Evolutionary conservation across 1,140 invertebrate species (phyloP).

Genomic region (Zaprionus africanus): DNA sequence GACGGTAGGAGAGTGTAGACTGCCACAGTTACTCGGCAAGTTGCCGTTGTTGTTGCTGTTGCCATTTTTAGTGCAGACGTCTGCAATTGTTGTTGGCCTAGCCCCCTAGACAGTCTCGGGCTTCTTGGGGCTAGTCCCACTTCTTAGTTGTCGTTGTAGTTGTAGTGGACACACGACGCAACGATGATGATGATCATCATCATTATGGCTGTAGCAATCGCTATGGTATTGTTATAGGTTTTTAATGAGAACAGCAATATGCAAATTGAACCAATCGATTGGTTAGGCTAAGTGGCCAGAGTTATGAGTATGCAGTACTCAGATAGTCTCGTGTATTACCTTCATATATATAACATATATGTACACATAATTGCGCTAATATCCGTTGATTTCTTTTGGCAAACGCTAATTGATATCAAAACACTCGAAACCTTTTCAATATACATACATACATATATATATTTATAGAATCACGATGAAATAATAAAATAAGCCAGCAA

Average conservation of each 20-base stretch:
- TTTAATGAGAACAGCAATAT: conserved; percentile 15
- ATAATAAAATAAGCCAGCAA: background rate
- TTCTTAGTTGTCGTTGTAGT: background rate
- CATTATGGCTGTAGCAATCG: conserved; percentile 2
- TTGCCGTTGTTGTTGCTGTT: conserved; percentile 23
- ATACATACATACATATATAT: too few relatives aligned
- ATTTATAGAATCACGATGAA: background rate
- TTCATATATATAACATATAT: background rate
- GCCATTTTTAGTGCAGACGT: conserved; percentile 44
- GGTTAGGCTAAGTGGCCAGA: background rate
- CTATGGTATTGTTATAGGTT: conserved; percentile 1
- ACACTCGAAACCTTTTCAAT: background rate
- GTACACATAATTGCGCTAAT: background rate
- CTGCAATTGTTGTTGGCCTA: conserved; percentile 44
- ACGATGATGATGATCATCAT: conserved; percentile 12
- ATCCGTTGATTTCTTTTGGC: background rate
- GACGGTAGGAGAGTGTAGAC: background rate
- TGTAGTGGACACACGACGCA: background rate
- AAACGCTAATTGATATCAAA: background rate
- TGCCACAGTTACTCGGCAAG: conserved; percentile 36
- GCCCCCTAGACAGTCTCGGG: conserved; percentile 12
- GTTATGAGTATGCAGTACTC: background rate
- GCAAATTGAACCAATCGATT: conserved; percentile 18
- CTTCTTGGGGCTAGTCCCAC: background rate
- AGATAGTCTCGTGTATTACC: background rate